Conservation (phyloP, 2,888 invertebrate species). For the Lasioglossum figueresi region DNA sequence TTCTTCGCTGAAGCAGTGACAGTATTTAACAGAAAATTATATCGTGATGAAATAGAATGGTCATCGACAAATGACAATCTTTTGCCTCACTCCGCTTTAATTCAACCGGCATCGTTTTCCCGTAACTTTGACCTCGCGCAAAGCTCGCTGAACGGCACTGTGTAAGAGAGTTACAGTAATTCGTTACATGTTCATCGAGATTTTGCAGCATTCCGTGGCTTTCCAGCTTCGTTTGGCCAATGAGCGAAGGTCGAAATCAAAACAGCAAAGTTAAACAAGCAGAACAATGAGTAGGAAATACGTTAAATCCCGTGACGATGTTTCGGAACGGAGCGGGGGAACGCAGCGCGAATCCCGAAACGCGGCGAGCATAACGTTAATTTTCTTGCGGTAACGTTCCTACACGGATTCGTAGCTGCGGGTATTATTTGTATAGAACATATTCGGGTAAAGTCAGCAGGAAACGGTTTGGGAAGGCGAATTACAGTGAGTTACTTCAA, state of each 20-base stretch:
- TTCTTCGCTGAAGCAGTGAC: no score
- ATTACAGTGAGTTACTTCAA: no score
- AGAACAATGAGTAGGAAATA: constrained; percentile 1
- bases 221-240: neutral
- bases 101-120: neutral
- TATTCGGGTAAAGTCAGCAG: neutral
- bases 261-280: neutral
- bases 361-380: neutral
- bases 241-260: neutral
- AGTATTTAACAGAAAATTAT: no score
- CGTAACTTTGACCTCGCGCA: no score
- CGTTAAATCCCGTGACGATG: neutral
- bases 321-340: neutral
- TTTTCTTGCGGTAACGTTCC: neutral
- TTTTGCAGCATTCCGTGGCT: neutral
- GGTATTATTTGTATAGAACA: neutral
- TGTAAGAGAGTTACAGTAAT: neutral
- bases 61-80: no score
- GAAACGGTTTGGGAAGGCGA: neutral
- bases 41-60: no score
- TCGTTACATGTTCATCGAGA: neutral
- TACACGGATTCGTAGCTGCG: neutral
- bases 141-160: neutral
- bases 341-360: neutral
- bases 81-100: no score